Evolutionary conservation across 2,113 vertebrate genomes (phyloP), one percentile per base, ranked within the genome.

Genomic region (Lampris megalopsis): DNA sequence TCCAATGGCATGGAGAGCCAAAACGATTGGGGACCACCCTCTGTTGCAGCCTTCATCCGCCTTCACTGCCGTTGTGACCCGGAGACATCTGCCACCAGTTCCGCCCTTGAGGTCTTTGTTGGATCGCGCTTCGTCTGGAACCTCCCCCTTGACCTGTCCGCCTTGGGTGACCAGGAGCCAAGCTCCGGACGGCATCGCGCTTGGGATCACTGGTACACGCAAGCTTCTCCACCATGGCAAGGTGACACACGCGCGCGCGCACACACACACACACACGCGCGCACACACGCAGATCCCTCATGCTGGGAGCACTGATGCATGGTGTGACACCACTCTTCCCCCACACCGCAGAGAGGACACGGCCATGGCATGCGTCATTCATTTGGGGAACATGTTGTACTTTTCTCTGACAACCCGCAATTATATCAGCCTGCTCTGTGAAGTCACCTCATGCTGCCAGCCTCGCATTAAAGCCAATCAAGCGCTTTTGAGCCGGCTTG

Each of bases 331-430:
- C 68, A 11, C 75, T 54, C 69, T 82, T 82, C 83, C 84, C 82
- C 87, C 71, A 77, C 82, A 70, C 74, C n/a, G 66, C 54, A 71
- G 52, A 85, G 85, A 81, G 69, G 71, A 64, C 77, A 75, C 62
- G 7, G 9, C 86, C 78, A 81, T 71, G 75, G 88, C 87, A 81
- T 69, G 67, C 78, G 88, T 90, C 93, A 90, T 74, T 87, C 87
- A 79, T 82, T 74, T 24, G 60, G 81, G 79, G 83, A 87, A 83
- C 80, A 83, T 88, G 89, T 76, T 11, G 54, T 47, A 80, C 69
- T 86, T 66, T 63, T 63, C 79, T 83, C 58, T 86, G 86, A 84
- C 88, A 92, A 80, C 85, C 87, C 79, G 60, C 81, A 93, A 94
- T 93, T 91, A 92, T 66, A 90, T 11, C 72, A 63, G 72, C 61